Base-by-base conservation (phyloP, 1,140 invertebrate genomes). In the Caenorhabditis latens region DNA sequence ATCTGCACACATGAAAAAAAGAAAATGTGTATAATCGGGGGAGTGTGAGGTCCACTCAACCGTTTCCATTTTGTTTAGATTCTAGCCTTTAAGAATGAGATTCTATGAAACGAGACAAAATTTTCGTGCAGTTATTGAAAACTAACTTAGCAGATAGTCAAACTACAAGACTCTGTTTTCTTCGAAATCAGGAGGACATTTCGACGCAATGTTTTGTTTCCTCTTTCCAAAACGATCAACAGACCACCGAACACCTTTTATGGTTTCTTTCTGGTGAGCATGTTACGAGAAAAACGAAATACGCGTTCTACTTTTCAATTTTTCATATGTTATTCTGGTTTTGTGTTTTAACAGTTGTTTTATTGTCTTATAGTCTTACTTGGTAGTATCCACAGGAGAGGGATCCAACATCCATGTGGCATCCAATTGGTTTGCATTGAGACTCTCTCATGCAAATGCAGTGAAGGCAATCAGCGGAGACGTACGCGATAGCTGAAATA, bases 341-440 rank as follows among this genome's bases (percentile, higher is more conserved):
- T 50, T 4, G 0, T 42, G 1, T n/a, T 19, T 7, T 48, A 2
- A 4, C 4, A 79, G 71, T 1, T 43, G n/a, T 46, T 16, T 1
- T 19, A 21, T 32, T 57, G 3, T 48, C 40, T 19, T 0, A 13
- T 24, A 9, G 83, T 8, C 14, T 88, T 57, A 90, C 83, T 84
- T 93, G 92, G 87, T 90, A 93, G 84, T 92, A 92, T 16, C 92
- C 92, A 85, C 92, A 93, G 82, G 90, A 92, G n/a, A 92, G 84
- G 1, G 90, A 90, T 55, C 90, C 90, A 3, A 90, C 89, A 85
- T 93, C 93, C 88, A 88, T 89, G 32, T 86, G 55, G 87, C 93
- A 93, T 57, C 89, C 91, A 21, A 93, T 88, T 55, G 91, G 87
- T 55, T 84, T 87, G 50, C 91, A 92, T 58, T 89, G 88, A 53